A percentile compares a stretch with the other conserved stretches of the same genome.
phyloP scores from a whole-genome alignment of 1,140 invertebrate genomes.

The Danaus melanippus region DNA sequence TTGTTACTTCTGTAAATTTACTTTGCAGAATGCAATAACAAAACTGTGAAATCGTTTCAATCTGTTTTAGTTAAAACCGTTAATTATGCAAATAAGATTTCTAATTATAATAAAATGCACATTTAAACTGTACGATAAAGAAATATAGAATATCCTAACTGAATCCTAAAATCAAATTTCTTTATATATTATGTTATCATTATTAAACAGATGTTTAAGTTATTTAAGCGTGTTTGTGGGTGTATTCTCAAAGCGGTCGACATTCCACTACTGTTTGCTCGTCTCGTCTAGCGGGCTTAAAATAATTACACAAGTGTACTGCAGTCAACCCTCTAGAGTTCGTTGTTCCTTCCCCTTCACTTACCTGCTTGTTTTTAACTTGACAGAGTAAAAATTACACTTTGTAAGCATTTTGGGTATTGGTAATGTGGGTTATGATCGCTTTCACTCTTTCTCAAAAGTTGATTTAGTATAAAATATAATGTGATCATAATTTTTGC shows the following conservation, averaged over 20 bases:
- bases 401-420: conserved; percentile 36
- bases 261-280: conserved; percentile 53
- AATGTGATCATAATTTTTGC: no score
- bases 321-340: conserved; percentile 40
- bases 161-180: no score
- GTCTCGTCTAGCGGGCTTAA: conserved; percentile 56
- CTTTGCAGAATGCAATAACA: no score
- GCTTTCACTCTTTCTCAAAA: conserved; percentile 41
- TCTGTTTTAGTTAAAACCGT: no score
- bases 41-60: no score
- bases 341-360: conserved; percentile 34
- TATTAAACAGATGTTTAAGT: not conserved
- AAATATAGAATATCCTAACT: no score
- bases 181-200: conserved; percentile 1
- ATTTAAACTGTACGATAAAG: not conserved
- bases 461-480: not conserved
- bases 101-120: no score
- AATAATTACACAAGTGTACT: conserved; percentile 65
- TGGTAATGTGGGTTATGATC: conserved; percentile 18
- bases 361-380: conserved; percentile 33
- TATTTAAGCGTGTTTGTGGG: conserved; percentile 8
- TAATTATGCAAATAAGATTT: no score
- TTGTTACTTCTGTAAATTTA: no score
- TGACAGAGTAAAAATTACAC: conserved; percentile 36
- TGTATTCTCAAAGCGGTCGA: conserved; percentile 21